Evolutionary conservation across 1,140 invertebrate genomes (phyloP), one percentile per base, ranked within the genome.

Genomic region (Teleopsis dalmanni): DNA sequence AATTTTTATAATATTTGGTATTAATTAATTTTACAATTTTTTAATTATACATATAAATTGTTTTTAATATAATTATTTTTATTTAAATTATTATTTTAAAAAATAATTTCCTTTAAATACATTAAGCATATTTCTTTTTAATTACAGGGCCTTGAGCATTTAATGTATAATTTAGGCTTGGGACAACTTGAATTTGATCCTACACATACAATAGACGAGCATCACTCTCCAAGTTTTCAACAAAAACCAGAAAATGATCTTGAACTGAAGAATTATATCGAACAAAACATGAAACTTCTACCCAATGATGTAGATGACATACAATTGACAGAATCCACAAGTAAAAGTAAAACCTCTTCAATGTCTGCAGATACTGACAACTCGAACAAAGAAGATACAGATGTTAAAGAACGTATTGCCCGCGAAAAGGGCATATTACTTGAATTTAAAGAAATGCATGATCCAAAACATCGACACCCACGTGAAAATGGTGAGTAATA

Each of bases 141-240:
- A 6, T 51, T 57, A 7, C 67, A 81, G 79, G 79, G 79, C 25
- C 78, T 81, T 36, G 79, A 81, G 59, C 79, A 81, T 57, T 59
- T 81, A 48, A 69, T 81, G 67, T 74, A 75, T 50, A 81, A 72
- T 46, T 56, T 81, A 10, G 79, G 79, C 1, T 60, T 81, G 9
- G 79, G 78, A 4, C 75, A 76, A 11, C 65, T 78, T 10, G 72
- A 78, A 29, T 81, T 81, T 57, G 75, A 73, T 7, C 75, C 75
- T 7, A 71, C 72, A 0, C 79, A 81, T 52, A 76, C 76, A 22
- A 60, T 81, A 19, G 72, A 76, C 1, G 56, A 77, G 23, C 78
- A 80, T 52, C 68, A 72, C 23, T 65, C 77, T 3, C 73, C 77
- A 45, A 75, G 75, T 34, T 60, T 54, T 14, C 50, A 57, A 13